Evolutionary conservation across 1,140 invertebrate species (phyloP), one percentile per base, ranked within the genome.

Genomic region (Nilaparvata lugens): DNA sequence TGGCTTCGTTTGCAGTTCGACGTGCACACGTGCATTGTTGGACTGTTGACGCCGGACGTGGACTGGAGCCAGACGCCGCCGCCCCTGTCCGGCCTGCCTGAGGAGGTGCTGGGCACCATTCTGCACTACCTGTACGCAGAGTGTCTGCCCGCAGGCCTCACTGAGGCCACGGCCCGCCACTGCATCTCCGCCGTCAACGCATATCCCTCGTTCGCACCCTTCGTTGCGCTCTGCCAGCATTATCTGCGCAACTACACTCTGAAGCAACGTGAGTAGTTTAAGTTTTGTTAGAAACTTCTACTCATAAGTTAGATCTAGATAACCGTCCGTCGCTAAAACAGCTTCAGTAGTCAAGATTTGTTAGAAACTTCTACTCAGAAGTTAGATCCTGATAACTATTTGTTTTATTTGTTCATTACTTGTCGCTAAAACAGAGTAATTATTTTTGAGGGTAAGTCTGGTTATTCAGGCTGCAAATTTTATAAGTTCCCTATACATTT

Each of bases 51-150:
- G 31, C 75, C 76, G 35, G 78, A 76, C 51, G 72, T 83, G 60
- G 75, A 81, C 63, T 82, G 80, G 81, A 64, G 65, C 40, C 60
- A 67, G 53, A 64, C 69, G 5, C 74, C 75, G 4, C 72, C 79
- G 21, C 77, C 78, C 14, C 71, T 83, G 23, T 68, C 70, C 56
- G 73, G 76, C 35, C 63, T 85, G 31, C 76, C 78, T 6, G 78
- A 81, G 56, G 79, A 81, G 66, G 78, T 83, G 16, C 64, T 85
- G 9, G 74, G 74, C 19, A 79, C 79, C 13, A 76, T 82, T 48
- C 71, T 85, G 11, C 76, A 85, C 69, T 86, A 78, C 70, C 68
- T 85, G 9, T 86, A 86, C 66, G 75, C 80, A n/a, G 81, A 84
- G 66, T 82, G 82, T 63, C 70, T 86, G 64, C 81, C 83, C 11